Base-by-base conservation (phyloP, 2,797 vertebrate species). In the Spatula clypeata region DNA sequence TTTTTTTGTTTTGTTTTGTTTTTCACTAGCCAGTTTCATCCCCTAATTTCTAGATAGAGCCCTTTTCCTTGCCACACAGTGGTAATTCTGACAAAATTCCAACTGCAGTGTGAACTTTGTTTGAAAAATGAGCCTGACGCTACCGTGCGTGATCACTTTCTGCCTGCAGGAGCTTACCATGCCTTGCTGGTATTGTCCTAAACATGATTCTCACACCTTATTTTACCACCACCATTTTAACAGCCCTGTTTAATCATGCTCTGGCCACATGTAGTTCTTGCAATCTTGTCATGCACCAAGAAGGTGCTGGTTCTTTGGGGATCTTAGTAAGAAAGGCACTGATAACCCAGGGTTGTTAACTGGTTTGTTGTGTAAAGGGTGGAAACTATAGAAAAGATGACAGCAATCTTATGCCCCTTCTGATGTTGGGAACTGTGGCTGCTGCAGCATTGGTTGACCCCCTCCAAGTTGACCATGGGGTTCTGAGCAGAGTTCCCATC, bases 401-500 rank as follows among this genome's bases (percentile, higher is more conserved):
- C 44, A 69, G 55, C 23, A 69, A 5, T 29, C 13, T 42, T 36
- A 15, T 3, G 3, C 20, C 44, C 17, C 9, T 76, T 61, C 42
- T 86, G 53, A 13, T 29, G 15, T 34, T 82, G 44, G 38, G 15
- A 55, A 38, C 4, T 1, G 38, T 1, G 0, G 19, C 27, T 84
- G 74, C 47, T 60, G 53, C 29, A 42, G 44, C 40, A 27, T 10
- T 29, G 53, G 29, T 32, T 0, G 0, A 38, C 34, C 1, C 8
- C 4, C 20, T 11, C 29, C 5, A 4, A 7, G 31, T 0, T 74
- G 79, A 15, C 23, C 42, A 6, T 0, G 0, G 44, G 40, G 31
- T 0, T 0, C 38, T 31, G 51, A 1, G 2, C 47, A 21, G 60
- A 62, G n/a, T 10, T 60, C 8, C 49, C 3, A 0, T 32, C 40